Percentiles rank a stretch among this genome's conserved stretches.
These are phyloP conservation scores for Pasiphila rectangulata DNA, from an alignment of 2,888 invertebrate genomes.

Conservation along the genomic window DNA sequence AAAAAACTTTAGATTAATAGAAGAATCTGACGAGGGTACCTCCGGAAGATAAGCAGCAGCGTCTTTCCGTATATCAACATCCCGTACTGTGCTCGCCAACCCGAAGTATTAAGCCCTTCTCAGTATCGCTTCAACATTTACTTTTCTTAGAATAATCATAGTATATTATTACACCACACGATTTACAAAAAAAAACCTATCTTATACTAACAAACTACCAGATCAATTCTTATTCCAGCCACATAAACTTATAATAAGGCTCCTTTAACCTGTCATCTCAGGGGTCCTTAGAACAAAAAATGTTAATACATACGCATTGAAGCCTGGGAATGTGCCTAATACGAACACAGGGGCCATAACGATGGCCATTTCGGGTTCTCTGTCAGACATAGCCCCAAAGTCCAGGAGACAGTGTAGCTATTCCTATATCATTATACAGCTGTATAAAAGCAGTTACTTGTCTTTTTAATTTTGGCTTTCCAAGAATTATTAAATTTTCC, in stretches of 20 bases:
- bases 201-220: neutral
- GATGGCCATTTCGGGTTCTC: slow-evolving; percentile 36
- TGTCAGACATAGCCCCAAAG: slow-evolving; percentile 49
- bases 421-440: slow-evolving; percentile 1
- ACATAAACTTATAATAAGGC: slow-evolving; percentile 19
- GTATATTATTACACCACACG: too few species aligned
- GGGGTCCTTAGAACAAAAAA: slow-evolving; percentile 27
- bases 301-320: slow-evolving; percentile 33
- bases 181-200: neutral
- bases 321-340: slow-evolving; percentile 34
- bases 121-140: too few species aligned
- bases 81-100: too few species aligned
- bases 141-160: too few species aligned
- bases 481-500: too few species aligned
- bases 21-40: too few species aligned
- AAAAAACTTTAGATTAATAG: too few species aligned
- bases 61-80: too few species aligned
- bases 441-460: too few species aligned
- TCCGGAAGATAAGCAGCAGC: too few species aligned
- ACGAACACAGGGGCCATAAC: slow-evolving; percentile 33
- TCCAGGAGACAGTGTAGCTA: slow-evolving; percentile 12
- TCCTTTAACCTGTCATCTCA: slow-evolving; percentile 20
- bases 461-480: too few species aligned
- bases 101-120: too few species aligned
- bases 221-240: slow-evolving; percentile 6